Base-by-base conservation (phyloP, 1,140 invertebrate species). In the Anagrus nilaparvatae region DNA sequence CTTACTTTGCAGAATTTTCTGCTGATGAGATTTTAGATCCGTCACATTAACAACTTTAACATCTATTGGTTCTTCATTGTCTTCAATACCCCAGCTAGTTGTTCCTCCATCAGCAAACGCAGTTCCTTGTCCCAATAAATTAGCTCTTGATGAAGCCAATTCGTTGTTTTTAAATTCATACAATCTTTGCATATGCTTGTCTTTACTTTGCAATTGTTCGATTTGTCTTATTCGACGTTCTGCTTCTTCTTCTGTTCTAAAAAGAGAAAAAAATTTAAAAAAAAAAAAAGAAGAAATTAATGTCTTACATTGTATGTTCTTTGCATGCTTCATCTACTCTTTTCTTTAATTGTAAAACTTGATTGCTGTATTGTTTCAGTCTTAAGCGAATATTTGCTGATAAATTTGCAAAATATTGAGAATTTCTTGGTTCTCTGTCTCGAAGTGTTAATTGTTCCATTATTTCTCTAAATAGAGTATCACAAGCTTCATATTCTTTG, bases 401-500 rank as follows among this genome's bases (percentile, higher is more conserved):
- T 20, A 79, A 53, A 48, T 60, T 69, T 1, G 68, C 61, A 55
- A 74, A 78, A 21, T 66, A 59, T 44, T 73, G 63, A 5, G 72
- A 74, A 1, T 60, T 61, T 51, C 63, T 70, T 18, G 64, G 51
- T 38, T 73, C 59, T 41, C 63, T 63, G 50, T 76, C 70, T 25
- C 79, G 65, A 18, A 66, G 45, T 2, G 72, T 73, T 0, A 83
- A 43, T 47, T 77, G 70, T 47, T 75, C 72, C 59, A 78, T 73
- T 29, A 82, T 75, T 46, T 78, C 72, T 40, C 77, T 67, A 44
- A 71, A 71, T 3, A 81, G 51, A 37, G 73, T 73, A 52, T 81
- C 76, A 50, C 79, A 82, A 1, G 74, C 70, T 45, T 81, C 79
- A 58, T 79, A 70, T 51, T 81, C 79, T 0, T 65, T 54, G 4